phyloP scores from a whole-genome alignment of 2,888 invertebrate species.

The Neoascia interrupta region DNA sequence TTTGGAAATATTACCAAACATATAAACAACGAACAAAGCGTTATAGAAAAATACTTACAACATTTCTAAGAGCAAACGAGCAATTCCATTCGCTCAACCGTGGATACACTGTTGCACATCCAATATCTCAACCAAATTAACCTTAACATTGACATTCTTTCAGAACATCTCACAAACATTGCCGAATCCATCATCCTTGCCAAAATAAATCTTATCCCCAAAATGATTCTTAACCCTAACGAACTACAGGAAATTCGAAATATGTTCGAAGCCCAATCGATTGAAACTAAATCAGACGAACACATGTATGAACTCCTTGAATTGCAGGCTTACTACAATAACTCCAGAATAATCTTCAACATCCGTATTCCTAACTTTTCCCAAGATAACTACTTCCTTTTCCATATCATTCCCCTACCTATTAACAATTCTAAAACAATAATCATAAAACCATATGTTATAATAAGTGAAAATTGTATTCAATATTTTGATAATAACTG shows the following conservation, averaged over 20 bases:
- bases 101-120: background rate
- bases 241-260: background rate
- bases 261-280: background rate
- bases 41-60: conserved; percentile 3
- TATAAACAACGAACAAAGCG: background rate
- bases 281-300: background rate
- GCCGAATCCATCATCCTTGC: conserved; percentile 12
- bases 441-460: conserved; percentile 2
- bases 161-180: background rate
- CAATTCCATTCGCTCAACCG: conserved; percentile 2
- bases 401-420: conserved; percentile 13
- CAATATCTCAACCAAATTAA: conserved; percentile 15
- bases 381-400: conserved; percentile 3
- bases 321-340: conserved; percentile 26
- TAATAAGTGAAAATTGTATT: conserved; percentile 13
- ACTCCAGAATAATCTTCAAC: conserved; percentile 14
- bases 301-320: conserved; percentile 6
- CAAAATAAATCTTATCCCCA: background rate
- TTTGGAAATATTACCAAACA: background rate
- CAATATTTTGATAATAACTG: conserved; percentile 25
- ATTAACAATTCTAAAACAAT: conserved; percentile 32
- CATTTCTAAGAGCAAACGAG: background rate
- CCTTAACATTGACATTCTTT: background rate
- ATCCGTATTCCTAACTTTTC: conserved; percentile 13
- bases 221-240: background rate